Conservation (phyloP, 2,888 invertebrate genomes). For the Athetis lepigone region DNA sequence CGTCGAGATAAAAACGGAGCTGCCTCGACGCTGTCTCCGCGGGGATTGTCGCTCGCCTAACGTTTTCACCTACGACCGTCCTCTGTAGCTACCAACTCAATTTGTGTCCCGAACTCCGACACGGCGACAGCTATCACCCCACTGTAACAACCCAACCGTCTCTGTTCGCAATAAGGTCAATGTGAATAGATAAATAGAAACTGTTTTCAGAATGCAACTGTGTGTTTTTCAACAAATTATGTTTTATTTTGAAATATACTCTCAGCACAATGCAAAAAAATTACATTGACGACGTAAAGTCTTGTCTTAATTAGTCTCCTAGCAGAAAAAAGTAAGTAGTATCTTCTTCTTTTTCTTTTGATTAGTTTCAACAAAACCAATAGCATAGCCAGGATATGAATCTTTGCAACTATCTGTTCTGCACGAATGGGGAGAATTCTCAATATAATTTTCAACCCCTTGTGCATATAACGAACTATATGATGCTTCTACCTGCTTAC, state of each 20-base stretch:
- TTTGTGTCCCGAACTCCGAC: slow-evolving; percentile 66
- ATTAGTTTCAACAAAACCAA: not conserved
- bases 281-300: not conserved
- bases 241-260: not conserved
- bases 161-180: slow-evolving; percentile 39
- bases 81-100: slow-evolving; percentile 72
- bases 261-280: not conserved
- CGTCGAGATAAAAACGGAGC: slow-evolving; percentile 85
- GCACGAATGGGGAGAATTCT: slow-evolving; percentile 13
- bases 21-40: slow-evolving; percentile 86
- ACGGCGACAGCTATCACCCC: slow-evolving; percentile 63
- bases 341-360: not conserved
- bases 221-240: not conserved
- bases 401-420: slow-evolving; percentile 18
- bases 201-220: slow-evolving; percentile 20
- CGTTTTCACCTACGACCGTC: slow-evolving; percentile 86
- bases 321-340: not conserved
- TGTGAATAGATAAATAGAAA: slow-evolving; percentile 28
- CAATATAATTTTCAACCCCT: slow-evolving; percentile 43
- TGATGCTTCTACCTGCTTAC: slow-evolving; percentile 37
- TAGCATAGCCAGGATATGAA: slow-evolving; percentile 1
- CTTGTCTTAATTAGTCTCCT: too few species aligned
- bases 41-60: slow-evolving; percentile 88
- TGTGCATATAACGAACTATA: slow-evolving; percentile 54
- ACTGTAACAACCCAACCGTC: slow-evolving; percentile 36